These are phyloP conservation scores for Notodonta dromedarius DNA, from an alignment of 2,888 invertebrate genomes.

Conservation along the genomic window DNA sequence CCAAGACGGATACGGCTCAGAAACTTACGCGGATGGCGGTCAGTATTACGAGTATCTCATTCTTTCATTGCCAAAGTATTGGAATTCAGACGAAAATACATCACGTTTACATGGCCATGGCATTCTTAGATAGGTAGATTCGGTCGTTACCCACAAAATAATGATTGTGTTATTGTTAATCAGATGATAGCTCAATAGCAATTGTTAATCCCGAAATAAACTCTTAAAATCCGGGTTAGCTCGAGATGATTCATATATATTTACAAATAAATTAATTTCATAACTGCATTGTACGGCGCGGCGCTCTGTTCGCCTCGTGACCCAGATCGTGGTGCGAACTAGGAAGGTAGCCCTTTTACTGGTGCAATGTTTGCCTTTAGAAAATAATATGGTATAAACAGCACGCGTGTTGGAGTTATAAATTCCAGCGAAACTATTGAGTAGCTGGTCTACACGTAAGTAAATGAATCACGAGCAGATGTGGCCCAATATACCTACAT, in stretches of 20 bases:
- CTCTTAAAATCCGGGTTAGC: constrained; percentile 35
- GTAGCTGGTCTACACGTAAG: neutral
- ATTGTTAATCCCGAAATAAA: constrained; percentile 39
- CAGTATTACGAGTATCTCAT: constrained; percentile 79
- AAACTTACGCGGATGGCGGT: constrained; percentile 99
- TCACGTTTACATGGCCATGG: constrained; percentile 67
- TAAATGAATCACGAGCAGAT: constrained; percentile 4
- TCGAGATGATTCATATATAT: constrained; percentile 17
- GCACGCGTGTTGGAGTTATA: constrained; percentile 25
- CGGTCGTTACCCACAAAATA: constrained; percentile 46
- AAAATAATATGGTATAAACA: constrained; percentile 48
- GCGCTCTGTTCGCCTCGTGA: constrained; percentile 52
- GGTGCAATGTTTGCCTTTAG: constrained; percentile 56
- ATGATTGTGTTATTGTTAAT: constrained; percentile 49
- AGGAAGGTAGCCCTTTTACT: constrained; percentile 56
- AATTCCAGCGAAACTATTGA: constrained; percentile 15
- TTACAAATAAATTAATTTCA: constrained; percentile 35
- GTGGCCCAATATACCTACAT: neutral
- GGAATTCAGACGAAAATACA: constrained; percentile 69
- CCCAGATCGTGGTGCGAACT: constrained; percentile 64
- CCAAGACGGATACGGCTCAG: constrained; percentile 99
- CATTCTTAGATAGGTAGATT: constrained; percentile 51
- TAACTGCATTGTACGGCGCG: constrained; percentile 13
- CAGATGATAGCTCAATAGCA: constrained; percentile 36
- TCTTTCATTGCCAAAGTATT: constrained; percentile 66